phyloP scores from a whole-genome alignment of 2,888 invertebrate genomes.

The Hyppa rectilinea region DNA sequence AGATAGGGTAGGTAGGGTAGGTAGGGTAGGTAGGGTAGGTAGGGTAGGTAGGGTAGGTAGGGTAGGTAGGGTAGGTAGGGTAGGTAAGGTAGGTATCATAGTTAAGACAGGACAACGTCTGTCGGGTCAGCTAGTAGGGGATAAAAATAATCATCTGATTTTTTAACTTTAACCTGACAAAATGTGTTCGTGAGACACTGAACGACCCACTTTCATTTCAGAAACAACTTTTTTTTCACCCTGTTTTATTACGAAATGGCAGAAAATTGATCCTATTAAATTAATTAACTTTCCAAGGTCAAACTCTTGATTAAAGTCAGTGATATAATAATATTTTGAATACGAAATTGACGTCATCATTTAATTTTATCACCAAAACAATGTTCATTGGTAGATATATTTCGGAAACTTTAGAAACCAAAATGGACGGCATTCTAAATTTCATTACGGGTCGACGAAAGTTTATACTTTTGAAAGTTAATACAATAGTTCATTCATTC shows the following conservation, averaged over 20 bases:
- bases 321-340: constrained; percentile 40
- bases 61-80: too few relatives aligned
- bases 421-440: neutral
- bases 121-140: too few relatives aligned
- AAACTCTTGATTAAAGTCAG: constrained; percentile 20
- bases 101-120: too few relatives aligned
- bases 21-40: too few relatives aligned
- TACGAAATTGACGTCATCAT: constrained; percentile 12
- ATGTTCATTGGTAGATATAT: constrained; percentile 9
- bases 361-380: neutral
- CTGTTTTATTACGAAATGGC: neutral
- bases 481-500: neutral
- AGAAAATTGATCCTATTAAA: constrained; percentile 12
- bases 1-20: too few relatives aligned
- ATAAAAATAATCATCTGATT: too few relatives aligned
- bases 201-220: too few relatives aligned
- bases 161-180: too few relatives aligned
- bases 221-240: too few relatives aligned
- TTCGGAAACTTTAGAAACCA: neutral
- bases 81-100: too few relatives aligned
- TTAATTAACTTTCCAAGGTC: constrained; percentile 8
- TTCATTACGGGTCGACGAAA: neutral
- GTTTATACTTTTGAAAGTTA: constrained; percentile 10
- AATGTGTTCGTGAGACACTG: too few relatives aligned
- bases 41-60: too few relatives aligned